These are phyloP conservation scores for Cyanistes caeruleus DNA, from an alignment of 2,113 vertebrate genomes.

Conservation along the genomic window DNA sequence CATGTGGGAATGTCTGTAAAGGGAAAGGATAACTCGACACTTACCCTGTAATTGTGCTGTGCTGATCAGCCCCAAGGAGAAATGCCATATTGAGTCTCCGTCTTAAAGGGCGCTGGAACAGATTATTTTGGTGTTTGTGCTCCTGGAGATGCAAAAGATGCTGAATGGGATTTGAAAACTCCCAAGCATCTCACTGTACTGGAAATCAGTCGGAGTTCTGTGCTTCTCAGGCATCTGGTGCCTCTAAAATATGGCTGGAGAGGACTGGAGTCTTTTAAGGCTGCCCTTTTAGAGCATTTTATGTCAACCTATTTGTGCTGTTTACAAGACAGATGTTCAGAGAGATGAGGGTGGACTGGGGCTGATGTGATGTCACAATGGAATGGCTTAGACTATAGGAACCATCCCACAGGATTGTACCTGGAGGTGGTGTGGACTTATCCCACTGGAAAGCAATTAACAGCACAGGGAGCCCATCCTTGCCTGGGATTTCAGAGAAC, in stretches of 20 bases:
- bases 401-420: not conserved
- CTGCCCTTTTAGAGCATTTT: not conserved
- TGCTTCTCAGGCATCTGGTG: not conserved
- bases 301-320: not conserved
- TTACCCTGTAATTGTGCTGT: not conserved
- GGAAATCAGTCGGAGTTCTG: not conserved
- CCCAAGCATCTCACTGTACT: not conserved
- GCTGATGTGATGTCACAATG: not conserved
- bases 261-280: not conserved
- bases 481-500: not conserved
- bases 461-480: not conserved
- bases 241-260: not conserved
- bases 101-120: not conserved
- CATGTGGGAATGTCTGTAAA: not conserved
- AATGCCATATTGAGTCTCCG: not conserved
- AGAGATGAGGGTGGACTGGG: not conserved
- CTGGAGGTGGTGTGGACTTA: accelerated
- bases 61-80: not conserved
- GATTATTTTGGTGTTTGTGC: not conserved
- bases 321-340: not conserved
- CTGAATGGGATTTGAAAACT: not conserved
- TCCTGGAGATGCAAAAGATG: not conserved
- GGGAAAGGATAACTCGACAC: not conserved
- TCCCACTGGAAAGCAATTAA: not conserved
- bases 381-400: not conserved